phyloP scores from a whole-genome alignment of 2,888 invertebrate genomes.

The Arenicola marina region DNA sequence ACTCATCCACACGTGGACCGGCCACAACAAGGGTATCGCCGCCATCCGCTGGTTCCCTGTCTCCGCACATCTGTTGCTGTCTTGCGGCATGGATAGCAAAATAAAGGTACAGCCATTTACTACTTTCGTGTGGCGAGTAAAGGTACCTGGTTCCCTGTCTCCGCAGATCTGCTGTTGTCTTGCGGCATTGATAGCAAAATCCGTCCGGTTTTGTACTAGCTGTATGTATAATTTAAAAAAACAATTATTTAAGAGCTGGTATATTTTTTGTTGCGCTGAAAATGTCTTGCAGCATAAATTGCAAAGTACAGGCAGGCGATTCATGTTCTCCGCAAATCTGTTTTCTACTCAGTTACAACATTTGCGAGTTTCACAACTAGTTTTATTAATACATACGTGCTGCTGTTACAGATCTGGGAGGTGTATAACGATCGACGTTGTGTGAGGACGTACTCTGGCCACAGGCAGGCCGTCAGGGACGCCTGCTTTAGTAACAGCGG shows the following conservation, averaged over 20 bases:
- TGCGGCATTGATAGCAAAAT: slow-evolving; percentile 96
- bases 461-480: slow-evolving; percentile 95
- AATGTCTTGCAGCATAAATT: no score
- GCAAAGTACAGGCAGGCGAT: no score
- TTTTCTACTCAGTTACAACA: no score
- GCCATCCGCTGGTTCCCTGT: slow-evolving; percentile 93
- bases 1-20: slow-evolving; percentile 94
- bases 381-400: no score
- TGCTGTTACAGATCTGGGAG: slow-evolving; percentile 98
- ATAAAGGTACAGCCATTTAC: slow-evolving; percentile 91
- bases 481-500: slow-evolving; percentile 94
- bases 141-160: slow-evolving; percentile 92
- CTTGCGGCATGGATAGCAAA: slow-evolving; percentile 95
- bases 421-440: slow-evolving; percentile 94
- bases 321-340: no score
- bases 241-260: no score
- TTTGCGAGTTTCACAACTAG: no score
- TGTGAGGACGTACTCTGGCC: slow-evolving; percentile 92
- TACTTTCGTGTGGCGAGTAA: no score
- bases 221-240: no score
- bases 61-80: slow-evolving; percentile 91
- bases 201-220: no score
- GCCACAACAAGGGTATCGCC: slow-evolving; percentile 95
- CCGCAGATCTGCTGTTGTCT: slow-evolving; percentile 92
- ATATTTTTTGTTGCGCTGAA: no score